A percentile compares a stretch with the other conserved stretches of the same genome.
phyloP scores from a whole-genome alignment of 2,888 invertebrate species.

The Rosalia funebris region DNA sequence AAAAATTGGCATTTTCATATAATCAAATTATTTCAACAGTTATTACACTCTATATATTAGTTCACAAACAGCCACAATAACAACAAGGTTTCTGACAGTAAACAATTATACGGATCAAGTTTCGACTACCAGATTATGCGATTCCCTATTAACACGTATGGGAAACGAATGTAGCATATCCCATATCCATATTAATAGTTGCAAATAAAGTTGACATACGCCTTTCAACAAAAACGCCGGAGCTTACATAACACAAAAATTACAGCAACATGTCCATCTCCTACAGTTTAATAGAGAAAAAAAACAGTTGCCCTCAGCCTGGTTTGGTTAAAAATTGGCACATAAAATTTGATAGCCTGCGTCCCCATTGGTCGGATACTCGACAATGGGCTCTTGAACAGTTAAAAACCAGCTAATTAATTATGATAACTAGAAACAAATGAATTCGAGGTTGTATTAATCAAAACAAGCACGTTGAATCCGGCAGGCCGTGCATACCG shows the following conservation, averaged over 20 bases:
- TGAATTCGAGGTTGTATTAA: slow-evolving; percentile 60
- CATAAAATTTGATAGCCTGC: slow-evolving; percentile 23
- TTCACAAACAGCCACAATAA: too few relatives aligned
- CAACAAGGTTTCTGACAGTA: too few relatives aligned
- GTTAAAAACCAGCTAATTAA: slow-evolving; percentile 59
- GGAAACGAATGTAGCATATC: too few relatives aligned
- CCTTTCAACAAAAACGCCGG: too few relatives aligned
- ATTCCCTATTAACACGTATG: too few relatives aligned
- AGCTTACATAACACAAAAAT: slow-evolving; percentile 3
- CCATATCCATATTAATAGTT: too few relatives aligned
- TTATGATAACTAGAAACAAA: slow-evolving; percentile 63
- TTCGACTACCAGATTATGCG: too few relatives aligned
- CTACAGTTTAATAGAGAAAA: not conserved
- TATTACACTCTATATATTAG: too few relatives aligned
- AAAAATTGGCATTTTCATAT: too few relatives aligned
- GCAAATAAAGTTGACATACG: too few relatives aligned
- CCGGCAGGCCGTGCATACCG: slow-evolving; percentile 54
- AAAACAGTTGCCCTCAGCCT: not conserved
- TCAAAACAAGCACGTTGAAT: slow-evolving; percentile 59
- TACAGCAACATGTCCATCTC: not conserved
- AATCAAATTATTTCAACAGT: too few relatives aligned
- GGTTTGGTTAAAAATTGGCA: slow-evolving; percentile 14
- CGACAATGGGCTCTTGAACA: slow-evolving; percentile 45
- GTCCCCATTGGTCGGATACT: slow-evolving; percentile 20
- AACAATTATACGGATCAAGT: too few relatives aligned